Evolutionary conservation across 2,797 vertebrate species (phyloP), one percentile per base, ranked within the genome.

Genomic region (Percopsis omiscomaycus): DNA sequence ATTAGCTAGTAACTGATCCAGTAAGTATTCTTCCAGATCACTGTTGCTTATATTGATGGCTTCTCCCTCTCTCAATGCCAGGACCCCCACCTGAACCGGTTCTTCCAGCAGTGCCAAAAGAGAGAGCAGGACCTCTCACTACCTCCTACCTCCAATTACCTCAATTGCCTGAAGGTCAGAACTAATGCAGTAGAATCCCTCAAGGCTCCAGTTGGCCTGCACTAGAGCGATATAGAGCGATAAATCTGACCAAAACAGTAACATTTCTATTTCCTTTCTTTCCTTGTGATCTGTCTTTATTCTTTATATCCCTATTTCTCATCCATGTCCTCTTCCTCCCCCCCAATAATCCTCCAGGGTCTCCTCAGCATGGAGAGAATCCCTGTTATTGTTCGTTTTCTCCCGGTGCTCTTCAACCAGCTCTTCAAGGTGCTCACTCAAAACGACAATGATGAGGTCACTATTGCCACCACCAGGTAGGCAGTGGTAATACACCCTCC

Each of bases 91-190:
- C 92, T 99, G 88, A 98, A 95, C 66, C 89, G 91, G 61, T 99
- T 98, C 91, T 99, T 99, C 90, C 93, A 92, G 85, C 94, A 98
- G 91, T 98, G 98, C 94, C 96, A 99, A 91, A 97, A 95, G 87
- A 93, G 94, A 89, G 95, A 98, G 89, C 89, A 90, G 69, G 95
- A 96, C 85, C 88, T 95, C 64, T 95, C 94, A 63, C 92, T 93
- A 79, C 92, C 94, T 77, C 94, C 94, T 94, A 95, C 96, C 93
- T 95, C 95, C 71, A 92, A 92, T 79, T 98, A 98, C 74, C 71
- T 97, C 77, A 93, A 79, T 81, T 95, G 95, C 82, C 93, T 97
- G 84, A 96, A 97, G 96, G 97, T 99, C 92, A 89, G 84, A 63
- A 12, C 61, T 74, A 66, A 80, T 22, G 2, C 22, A 9, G 37